Base-by-base conservation (phyloP, 2,888 invertebrate species). In the Platypus cylindrus region DNA sequence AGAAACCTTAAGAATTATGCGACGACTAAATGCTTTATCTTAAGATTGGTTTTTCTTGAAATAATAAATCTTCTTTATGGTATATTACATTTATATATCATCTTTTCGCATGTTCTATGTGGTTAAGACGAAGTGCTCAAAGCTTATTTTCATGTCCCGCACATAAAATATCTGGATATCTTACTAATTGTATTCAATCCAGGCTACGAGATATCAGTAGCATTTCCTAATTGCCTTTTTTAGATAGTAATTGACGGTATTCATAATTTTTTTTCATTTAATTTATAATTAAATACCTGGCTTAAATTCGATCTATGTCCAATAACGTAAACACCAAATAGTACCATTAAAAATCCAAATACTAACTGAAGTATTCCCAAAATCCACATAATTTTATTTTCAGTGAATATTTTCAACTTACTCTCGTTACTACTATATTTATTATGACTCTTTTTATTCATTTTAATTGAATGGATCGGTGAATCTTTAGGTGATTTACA, bases 291-390 rank as follows among this genome's bases (percentile, higher is more conserved):
- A 25, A 11, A 8, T 48, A 61, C 61, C 56, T 58, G 52, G 23
- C 55, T 52, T 33, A 68, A 52, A 23, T 63, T 62, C 12, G 76
- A 73, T 28, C 72, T 72, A 53, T 75, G 71, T 44, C 73, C 68
- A 44, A 76, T 66, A 2, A 72, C 75, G 43, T 73, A 52, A 14
- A 74, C 70, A 2, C 78, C 78, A 37, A 72, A 73, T 3, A 71
- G 70, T 43, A 73, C 68, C 59, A 78, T 62, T 46, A 73, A 56
- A 38, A 74, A 63, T 11, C 77, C 78, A 34, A 77, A 66, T 38
- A 68, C 58, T 45, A 75, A 68, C 59, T 79, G 79, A 47, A 66
- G 64, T 45, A 74, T 45, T 28, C 74, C 75, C 47, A 69, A 53
- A 14, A 68, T 63, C 49, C 71, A 63, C 38, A 76, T 67, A 5